phyloP scores from a whole-genome alignment of 2,888 invertebrate species.

The Xiphydria camelus region DNA sequence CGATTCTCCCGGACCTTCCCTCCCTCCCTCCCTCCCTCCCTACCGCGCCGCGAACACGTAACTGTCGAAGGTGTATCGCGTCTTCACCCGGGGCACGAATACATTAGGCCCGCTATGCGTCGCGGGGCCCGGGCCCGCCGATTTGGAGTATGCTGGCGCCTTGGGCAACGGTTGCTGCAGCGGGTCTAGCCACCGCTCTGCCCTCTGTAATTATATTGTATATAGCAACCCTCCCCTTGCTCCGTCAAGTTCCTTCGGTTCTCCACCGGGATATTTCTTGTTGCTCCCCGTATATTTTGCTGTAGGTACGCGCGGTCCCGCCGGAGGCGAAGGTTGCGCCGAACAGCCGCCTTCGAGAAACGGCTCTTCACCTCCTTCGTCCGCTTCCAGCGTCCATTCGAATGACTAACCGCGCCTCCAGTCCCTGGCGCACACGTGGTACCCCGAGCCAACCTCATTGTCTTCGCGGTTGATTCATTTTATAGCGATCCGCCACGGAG shows the following conservation, averaged over 20 bases:
- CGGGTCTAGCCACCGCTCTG: slow-evolving; percentile 52
- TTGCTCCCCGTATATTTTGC: slow-evolving; percentile 26
- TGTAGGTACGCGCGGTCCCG: slow-evolving; percentile 31
- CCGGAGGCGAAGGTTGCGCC: slow-evolving; percentile 39
- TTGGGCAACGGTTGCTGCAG: slow-evolving; percentile 43
- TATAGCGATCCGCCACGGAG: too few species aligned
- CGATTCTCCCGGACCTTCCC: too few species aligned
- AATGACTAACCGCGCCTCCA: not conserved
- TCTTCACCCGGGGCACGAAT: slow-evolving; percentile 40
- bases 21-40: too few species aligned
- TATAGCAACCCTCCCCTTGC: slow-evolving; percentile 33
- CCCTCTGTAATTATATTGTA: slow-evolving; percentile 49
- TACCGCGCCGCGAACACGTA: too few species aligned
- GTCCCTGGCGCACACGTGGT: too few species aligned
- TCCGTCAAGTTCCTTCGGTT: slow-evolving; percentile 16
- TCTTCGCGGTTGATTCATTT: too few species aligned
- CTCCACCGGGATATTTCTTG: slow-evolving; percentile 22
- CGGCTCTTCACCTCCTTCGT: slow-evolving; percentile 18
- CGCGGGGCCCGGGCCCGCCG: slow-evolving; percentile 33
- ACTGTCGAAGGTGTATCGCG: not conserved
- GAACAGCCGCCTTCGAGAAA: slow-evolving; percentile 28
- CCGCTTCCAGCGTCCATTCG: slow-evolving; percentile 2
- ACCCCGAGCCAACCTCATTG: too few species aligned
- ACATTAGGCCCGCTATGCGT: slow-evolving; percentile 41
- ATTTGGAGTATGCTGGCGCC: slow-evolving; percentile 43